A percentile compares a stretch with the other conserved stretches of the same genome.
These are phyloP conservation scores for Mus caroli DNA, from an alignment of 2,797 vertebrate species.

Conservation along the genomic window DNA sequence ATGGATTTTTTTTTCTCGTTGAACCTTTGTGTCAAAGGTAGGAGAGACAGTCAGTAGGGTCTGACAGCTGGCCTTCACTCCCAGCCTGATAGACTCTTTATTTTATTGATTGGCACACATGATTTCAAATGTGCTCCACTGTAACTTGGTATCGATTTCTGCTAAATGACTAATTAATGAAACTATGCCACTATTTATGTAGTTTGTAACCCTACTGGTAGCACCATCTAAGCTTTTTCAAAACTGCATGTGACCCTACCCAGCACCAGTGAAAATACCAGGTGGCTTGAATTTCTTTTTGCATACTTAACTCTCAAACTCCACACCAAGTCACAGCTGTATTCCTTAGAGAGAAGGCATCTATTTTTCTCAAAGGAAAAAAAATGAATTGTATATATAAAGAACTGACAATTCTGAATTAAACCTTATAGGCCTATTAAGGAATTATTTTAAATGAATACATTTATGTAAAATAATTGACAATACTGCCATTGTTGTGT, in stretches of 20 bases:
- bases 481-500: slow-evolving; percentile 8
- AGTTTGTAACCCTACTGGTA: neutral
- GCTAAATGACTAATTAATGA: neutral
- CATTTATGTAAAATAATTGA: neutral
- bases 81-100: neutral
- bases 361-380: neutral
- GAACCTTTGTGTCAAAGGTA: neutral
- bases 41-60: neutral
- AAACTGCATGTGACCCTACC: neutral
- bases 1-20: neutral
- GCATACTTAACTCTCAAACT: neutral
- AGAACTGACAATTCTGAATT: slow-evolving; percentile 7
- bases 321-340: neutral
- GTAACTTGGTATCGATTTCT: neutral
- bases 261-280: neutral
- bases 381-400: neutral
- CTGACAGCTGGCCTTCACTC: accelerated
- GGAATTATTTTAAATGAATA: neutral
- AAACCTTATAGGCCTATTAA: neutral
- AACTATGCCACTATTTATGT: slow-evolving; percentile 33
- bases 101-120: neutral
- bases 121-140: neutral
- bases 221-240: neutral
- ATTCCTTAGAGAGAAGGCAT: neutral
- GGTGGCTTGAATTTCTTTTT: slow-evolving; percentile 10